Percentiles rank a stretch among this genome's conserved stretches.
These are phyloP conservation scores for Oryctolagus cuniculus DNA, from an alignment of 2,113 vertebrate genomes.

Conservation along the genomic window DNA sequence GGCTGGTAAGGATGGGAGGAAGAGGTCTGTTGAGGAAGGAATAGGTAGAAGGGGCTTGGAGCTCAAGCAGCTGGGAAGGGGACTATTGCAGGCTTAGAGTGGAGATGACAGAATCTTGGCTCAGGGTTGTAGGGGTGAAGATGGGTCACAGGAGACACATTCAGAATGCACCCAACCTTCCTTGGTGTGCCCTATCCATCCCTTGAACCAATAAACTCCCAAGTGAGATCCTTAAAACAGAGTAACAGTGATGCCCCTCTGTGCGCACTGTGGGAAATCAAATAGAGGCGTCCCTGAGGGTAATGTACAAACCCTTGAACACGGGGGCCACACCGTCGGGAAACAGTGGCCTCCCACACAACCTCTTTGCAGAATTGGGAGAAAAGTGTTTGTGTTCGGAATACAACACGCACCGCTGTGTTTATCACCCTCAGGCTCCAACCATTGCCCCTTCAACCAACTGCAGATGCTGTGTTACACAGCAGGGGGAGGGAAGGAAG, in stretches of 20 bases:
- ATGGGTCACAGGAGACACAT: neutral
- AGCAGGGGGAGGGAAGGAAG: slow-evolving; percentile 38
- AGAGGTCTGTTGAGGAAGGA: too few relatives aligned
- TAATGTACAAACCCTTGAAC: neutral
- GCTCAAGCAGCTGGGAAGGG: neutral
- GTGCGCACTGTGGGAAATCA: neutral
- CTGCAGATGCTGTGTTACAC: slow-evolving; percentile 77
- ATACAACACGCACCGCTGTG: slow-evolving; percentile 46
- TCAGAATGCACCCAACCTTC: neutral
- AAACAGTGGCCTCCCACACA: neutral
- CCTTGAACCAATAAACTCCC: neutral
- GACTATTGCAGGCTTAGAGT: rapidly evolving
- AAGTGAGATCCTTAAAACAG: neutral
- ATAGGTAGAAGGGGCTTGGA: neutral
- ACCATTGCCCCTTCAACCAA: slow-evolving; percentile 79
- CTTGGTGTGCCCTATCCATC: neutral
- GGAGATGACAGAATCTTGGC: neutral
- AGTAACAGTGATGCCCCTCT: neutral
- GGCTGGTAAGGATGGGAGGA: too few relatives aligned
- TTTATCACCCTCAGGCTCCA: slow-evolving; percentile 75
- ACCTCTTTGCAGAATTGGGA: slow-evolving; percentile 65
- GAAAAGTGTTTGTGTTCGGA: slow-evolving; percentile 70
- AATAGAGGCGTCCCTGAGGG: neutral
- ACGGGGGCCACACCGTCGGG: slow-evolving; percentile 37
- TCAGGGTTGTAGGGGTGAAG: rapidly evolving